Evolutionary conservation across 2,888 invertebrate genomes (phyloP).

Genomic region (Buathra laborator): DNA sequence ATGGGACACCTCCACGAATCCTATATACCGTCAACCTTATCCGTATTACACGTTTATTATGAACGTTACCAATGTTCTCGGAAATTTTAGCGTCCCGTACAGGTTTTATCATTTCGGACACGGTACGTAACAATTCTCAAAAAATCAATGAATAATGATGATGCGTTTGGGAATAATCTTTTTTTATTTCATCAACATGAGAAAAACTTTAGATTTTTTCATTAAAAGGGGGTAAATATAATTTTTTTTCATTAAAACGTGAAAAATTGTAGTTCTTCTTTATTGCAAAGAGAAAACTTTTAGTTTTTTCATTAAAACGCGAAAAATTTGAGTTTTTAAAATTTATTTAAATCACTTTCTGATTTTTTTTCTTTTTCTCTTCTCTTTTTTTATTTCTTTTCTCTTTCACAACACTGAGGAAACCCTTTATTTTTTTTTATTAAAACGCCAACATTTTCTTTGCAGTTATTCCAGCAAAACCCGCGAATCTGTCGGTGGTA

Average conservation of each 20-base stretch:
- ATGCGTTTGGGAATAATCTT: no score
- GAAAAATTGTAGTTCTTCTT: no score
- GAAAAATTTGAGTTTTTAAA: neutral
- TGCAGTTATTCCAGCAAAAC: conserved; percentile 86
- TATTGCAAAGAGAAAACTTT: no score
- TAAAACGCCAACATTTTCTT: conserved; percentile 5
- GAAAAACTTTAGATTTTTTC: no score
- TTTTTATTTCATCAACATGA: no score
- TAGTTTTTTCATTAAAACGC: neutral
- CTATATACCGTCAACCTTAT: conserved; percentile 87
- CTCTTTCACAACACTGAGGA: no score
- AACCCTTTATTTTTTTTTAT: conserved; percentile 3
- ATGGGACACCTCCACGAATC: conserved; percentile 86
- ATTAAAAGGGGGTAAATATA: no score
- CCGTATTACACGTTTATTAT: conserved; percentile 87
- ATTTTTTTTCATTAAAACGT: no score
- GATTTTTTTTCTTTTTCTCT: no score
- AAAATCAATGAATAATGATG: neutral
- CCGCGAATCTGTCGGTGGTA: conserved; percentile 85
- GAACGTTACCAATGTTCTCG: conserved; percentile 88
- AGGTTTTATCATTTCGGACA: conserved; percentile 88
- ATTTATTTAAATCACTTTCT: no score
- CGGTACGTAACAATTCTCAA: conserved; percentile 80
- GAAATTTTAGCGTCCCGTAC: conserved; percentile 86
- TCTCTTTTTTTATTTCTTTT: no score